Evolutionary conservation across 2,113 vertebrate species (phyloP).

Genomic region (Entelurus aequoreus): DNA sequence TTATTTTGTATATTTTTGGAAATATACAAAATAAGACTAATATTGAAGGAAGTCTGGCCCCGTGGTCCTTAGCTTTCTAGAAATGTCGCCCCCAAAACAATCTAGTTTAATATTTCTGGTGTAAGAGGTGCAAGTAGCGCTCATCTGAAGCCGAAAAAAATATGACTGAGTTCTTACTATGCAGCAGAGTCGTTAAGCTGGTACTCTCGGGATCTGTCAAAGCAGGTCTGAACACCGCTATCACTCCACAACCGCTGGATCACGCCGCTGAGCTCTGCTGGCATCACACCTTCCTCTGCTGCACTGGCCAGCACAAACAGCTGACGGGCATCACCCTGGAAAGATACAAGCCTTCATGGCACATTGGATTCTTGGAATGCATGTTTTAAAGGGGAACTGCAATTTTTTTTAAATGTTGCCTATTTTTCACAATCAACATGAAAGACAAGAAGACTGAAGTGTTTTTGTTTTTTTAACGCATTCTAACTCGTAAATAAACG

Average conservation of each 20-base stretch:
- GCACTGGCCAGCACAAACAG: constrained; percentile 87
- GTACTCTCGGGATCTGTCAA: constrained; percentile 90
- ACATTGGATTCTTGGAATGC: not conserved
- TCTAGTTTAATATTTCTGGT: too few species aligned
- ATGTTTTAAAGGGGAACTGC: not conserved
- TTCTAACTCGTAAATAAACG: too few species aligned
- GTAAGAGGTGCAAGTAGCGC: too few species aligned
- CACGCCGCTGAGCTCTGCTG: constrained; percentile 81
- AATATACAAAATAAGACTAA: too few species aligned
- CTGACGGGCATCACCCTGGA: constrained; percentile 91
- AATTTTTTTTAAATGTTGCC: too few species aligned
- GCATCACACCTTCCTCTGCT: constrained; percentile 90
- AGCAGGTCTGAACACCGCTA: constrained; percentile 87
- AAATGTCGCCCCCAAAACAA: too few species aligned
- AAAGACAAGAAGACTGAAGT: too few species aligned
- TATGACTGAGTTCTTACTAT: constrained; percentile 78
- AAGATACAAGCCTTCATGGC: constrained; percentile 6
- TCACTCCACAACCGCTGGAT: constrained; percentile 88
- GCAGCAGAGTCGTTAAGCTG: constrained; percentile 98
- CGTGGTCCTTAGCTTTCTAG: too few species aligned
- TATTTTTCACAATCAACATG: too few species aligned
- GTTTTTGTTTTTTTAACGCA: too few species aligned
- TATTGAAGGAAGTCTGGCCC: too few species aligned
- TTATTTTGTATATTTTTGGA: too few species aligned
- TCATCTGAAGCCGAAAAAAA: not conserved